Conservation (phyloP, 2,113 vertebrate genomes). For the Callopanchax toddi region DNA sequence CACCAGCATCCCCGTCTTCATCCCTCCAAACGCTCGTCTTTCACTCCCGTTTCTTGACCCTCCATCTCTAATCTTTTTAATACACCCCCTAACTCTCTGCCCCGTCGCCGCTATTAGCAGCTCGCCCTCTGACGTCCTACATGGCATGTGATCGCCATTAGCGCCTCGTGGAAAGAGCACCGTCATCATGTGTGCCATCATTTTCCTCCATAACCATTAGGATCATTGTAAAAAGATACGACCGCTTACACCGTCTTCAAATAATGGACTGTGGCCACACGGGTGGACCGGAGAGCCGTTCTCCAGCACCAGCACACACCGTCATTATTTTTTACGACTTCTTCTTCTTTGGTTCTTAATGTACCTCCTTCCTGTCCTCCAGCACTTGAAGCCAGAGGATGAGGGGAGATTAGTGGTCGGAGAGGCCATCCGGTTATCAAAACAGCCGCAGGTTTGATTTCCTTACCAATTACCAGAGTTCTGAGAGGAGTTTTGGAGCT, state of each 20-base stretch:
- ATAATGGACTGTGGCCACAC: constrained; percentile 63
- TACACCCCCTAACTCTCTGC: constrained; percentile 21
- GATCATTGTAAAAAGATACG: constrained; percentile 70
- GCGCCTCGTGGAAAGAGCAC: constrained; percentile 56
- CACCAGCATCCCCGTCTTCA: constrained; percentile 36
- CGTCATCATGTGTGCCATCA: constrained; percentile 60
- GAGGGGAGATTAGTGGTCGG: constrained; percentile 23
- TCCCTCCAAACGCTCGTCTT: constrained; percentile 29
- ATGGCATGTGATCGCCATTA: constrained; percentile 67
- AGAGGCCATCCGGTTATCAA: constrained; percentile 45
- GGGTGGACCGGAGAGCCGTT: constrained; percentile 36
- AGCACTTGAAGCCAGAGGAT: constrained; percentile 18
- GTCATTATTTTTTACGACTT: constrained; percentile 72
- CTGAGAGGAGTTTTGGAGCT: constrained; percentile 20
- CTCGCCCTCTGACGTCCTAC: constrained; percentile 32
- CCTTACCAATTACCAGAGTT: constrained; percentile 45
- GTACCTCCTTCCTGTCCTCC: constrained; percentile 68
- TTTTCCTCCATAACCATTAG: constrained; percentile 74
- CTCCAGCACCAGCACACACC: constrained; percentile 44
- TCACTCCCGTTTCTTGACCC: constrained; percentile 48
- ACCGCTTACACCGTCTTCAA: constrained; percentile 56
- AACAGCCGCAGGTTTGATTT: constrained; percentile 58
- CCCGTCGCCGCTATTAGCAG: constrained; percentile 46
- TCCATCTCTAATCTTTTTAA: constrained; percentile 48
- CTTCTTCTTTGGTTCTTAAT: constrained; percentile 65